phyloP scores from a whole-genome alignment of 37 sponge, comb jelly and placozoan genomes.

The Tethya wilhelma region DNA sequence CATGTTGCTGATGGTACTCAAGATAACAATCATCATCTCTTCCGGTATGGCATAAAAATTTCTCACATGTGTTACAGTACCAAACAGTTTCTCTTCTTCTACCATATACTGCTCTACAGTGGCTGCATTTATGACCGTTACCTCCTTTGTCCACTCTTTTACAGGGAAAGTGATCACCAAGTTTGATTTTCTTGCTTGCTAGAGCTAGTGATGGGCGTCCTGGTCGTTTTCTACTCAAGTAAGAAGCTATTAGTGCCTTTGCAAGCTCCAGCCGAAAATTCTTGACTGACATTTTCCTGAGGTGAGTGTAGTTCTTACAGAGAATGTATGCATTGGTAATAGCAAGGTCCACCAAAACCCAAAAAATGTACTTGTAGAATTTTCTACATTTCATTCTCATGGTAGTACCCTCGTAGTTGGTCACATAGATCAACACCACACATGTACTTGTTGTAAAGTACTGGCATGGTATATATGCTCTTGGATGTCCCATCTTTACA shows the following conservation, averaged over 20 bases:
- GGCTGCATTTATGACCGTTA: too few relatives aligned
- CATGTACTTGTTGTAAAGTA: conserved; percentile 41
- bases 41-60: too few relatives aligned
- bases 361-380: conserved; percentile 40
- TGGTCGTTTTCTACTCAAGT: conserved; percentile 7
- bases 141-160: too few relatives aligned
- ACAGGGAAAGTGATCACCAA: too few relatives aligned
- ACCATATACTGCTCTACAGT: too few relatives aligned
- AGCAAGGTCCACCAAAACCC: conserved; percentile 18
- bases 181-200: too few relatives aligned
- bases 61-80: too few relatives aligned
- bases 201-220: not conserved
- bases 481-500: too few relatives aligned
- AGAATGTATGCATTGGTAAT: conserved; percentile 44
- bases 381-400: conserved; percentile 28
- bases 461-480: not conserved
- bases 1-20: too few relatives aligned
- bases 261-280: conserved; percentile 27
- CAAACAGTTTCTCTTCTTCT: too few relatives aligned
- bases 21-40: too few relatives aligned
- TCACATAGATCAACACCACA: conserved; percentile 37
- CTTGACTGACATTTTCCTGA: not conserved
- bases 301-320: not conserved
- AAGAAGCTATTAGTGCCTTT: not conserved
- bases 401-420: conserved; percentile 41